Evolutionary conservation across 2,113 vertebrate species (phyloP).

Genomic region (Sylvilagus bachmani): DNA sequence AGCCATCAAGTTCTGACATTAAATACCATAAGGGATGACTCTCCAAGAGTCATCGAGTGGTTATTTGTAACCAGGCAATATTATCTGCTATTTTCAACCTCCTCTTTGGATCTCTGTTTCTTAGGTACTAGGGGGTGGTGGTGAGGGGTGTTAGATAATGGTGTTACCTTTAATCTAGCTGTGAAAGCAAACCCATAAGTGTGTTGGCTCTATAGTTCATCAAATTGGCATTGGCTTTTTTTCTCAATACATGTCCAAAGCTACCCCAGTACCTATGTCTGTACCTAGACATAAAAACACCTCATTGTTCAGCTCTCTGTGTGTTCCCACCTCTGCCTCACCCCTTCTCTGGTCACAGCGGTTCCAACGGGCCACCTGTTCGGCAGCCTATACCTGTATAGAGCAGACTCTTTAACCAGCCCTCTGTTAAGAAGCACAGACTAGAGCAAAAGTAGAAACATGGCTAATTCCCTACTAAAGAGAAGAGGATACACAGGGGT

Average conservation of each 20-base stretch:
- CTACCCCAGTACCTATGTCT: background rate
- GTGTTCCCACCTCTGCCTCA: too few relatives aligned
- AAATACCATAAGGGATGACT: conserved; percentile 6
- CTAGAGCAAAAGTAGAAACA: background rate
- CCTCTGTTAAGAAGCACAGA: background rate
- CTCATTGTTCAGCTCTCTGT: background rate
- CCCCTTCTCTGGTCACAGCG: background rate
- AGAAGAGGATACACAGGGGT: background rate
- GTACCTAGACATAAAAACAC: background rate
- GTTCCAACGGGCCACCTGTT: background rate
- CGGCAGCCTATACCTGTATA: background rate
- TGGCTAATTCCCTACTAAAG: background rate
- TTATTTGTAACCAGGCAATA: conserved; percentile 2
- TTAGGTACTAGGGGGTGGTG: background rate
- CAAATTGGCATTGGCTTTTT: background rate
- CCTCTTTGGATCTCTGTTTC: background rate
- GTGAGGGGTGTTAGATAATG: background rate
- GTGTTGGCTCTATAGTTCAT: background rate
- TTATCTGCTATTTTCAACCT: conserved; percentile 13
- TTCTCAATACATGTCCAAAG: background rate
- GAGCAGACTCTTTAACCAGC: background rate
- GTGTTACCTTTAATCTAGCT: background rate
- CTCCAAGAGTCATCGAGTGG: background rate
- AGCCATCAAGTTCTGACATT: background rate
- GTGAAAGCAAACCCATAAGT: conserved; percentile 5